These are phyloP conservation scores for Sinonovacula constricta DNA, from an alignment of 1,140 invertebrate species.

Conservation along the genomic window DNA sequence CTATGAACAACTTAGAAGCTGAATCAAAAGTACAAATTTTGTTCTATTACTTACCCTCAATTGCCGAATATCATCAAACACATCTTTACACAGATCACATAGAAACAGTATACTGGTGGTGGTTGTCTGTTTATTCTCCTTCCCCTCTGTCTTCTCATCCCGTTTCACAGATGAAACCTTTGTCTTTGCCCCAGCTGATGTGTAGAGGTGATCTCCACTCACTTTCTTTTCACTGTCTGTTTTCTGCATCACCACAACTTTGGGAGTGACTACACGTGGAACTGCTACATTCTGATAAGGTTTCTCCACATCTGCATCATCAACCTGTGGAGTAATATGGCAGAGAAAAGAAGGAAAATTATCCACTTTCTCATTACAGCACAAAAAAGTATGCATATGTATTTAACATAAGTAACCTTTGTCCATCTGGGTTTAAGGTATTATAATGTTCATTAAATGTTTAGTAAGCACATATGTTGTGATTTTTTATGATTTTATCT, in stretches of 20 bases:
- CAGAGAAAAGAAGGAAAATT: too few relatives aligned
- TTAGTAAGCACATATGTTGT: too few relatives aligned
- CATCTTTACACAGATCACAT: constrained; percentile 35
- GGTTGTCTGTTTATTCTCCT: constrained; percentile 31
- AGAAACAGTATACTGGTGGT: constrained; percentile 37
- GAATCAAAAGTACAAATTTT: background rate
- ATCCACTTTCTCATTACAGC: too few relatives aligned
- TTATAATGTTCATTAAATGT: too few relatives aligned
- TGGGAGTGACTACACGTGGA: constrained; percentile 3
- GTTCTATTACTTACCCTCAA: constrained; percentile 19
- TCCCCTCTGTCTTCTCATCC: background rate
- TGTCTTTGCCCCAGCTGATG: background rate
- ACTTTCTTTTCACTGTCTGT: constrained; percentile 17
- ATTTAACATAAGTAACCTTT: too few relatives aligned
- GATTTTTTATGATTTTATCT: too few relatives aligned
- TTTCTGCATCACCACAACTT: constrained; percentile 29
- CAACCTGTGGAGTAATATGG: too few relatives aligned
- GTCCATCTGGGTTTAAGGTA: too few relatives aligned
- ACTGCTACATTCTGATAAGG: background rate
- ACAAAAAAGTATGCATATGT: too few relatives aligned
- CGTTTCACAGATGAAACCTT: background rate
- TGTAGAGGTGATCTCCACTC: constrained; percentile 22
- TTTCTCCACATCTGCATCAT: background rate
- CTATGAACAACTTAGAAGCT: too few relatives aligned
- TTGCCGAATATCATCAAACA: constrained; percentile 29